Evolutionary conservation across 2,113 vertebrate genomes (phyloP), one percentile per base, ranked within the genome.

Genomic region (Notiomystis cincta): DNA sequence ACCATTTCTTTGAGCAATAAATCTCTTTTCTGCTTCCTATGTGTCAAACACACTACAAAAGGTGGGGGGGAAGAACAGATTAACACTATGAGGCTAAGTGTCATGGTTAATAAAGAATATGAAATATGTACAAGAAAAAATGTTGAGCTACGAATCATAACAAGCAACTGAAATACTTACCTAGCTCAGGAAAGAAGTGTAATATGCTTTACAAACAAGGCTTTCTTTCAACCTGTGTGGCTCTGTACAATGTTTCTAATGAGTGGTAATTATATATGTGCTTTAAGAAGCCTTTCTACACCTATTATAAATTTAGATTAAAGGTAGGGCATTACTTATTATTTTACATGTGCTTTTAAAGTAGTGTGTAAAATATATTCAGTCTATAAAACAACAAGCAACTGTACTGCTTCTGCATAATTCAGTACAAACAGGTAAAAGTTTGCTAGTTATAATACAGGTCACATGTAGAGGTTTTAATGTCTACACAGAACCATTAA

Each of bases 321-420:
- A 93, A 91, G 76, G 67, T 47, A 92, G 70, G 31, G 53, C 37
- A 76, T 69, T 72, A 47, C n/a, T 92, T 91, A 91, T 70, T 91
- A 66, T 87, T 93, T 95, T 64, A 89, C 70, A 65, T 6, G 25
- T 35, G 54, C 66, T 96, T 89, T 94, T 93, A 89, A 91, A 95
- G 66, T 22, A 87, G 61, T 94, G 94, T 95, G 84, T 90, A 94
- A 97, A 94, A 72, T 76, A 80, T 7, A 76, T 44, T 48, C 33
- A 91, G 93, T 67, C 94, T 60, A 89, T 93, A 95, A 95, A 95
- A 85, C 78, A 93, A 79, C 87, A 84, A 95, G 81, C 54, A 95
- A 95, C 83, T 85, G 87, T 35, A 51, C 56, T 56, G 44, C 58
- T 86, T 38, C 73, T 94, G 56, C 51, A 76, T 23, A 76, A 84